Conservation (phyloP, 2,888 invertebrate species). For the Xestia rhomboidea region DNA sequence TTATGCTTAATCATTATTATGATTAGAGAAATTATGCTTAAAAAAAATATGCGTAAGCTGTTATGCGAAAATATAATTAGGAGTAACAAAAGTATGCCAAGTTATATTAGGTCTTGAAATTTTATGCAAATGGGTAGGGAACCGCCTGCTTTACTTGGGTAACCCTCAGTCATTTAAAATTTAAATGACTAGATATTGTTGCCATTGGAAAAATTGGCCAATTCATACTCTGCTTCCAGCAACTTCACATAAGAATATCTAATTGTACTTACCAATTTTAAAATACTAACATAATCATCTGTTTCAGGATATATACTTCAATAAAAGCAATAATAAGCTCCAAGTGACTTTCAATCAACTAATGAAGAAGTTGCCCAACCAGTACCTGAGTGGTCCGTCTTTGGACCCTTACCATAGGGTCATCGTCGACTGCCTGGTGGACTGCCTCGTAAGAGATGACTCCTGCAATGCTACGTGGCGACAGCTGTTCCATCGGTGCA, state of each 20-base stretch:
- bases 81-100: too few relatives aligned
- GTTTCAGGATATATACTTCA: constrained; percentile 87
- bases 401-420: constrained; percentile 88
- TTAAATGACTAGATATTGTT: background rate
- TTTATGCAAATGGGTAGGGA: too few relatives aligned
- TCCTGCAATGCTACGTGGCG: constrained; percentile 93
- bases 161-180: background rate
- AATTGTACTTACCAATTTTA: background rate
- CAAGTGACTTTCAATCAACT: constrained; percentile 92
- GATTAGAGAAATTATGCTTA: too few relatives aligned
- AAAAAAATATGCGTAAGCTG: too few relatives aligned
- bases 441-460: constrained; percentile 91
- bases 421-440: constrained; percentile 91
- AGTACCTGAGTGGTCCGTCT: constrained; percentile 86
- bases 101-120: too few relatives aligned
- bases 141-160: background rate
- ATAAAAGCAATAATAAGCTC: constrained; percentile 84
- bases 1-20: too few relatives aligned
- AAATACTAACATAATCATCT: constrained; percentile 9
- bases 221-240: background rate
- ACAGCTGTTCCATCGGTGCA: constrained; percentile 92
- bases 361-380: constrained; percentile 91
- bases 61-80: too few relatives aligned
- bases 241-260: background rate
- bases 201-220: background rate